Evolutionary conservation across 2,113 vertebrate genomes (phyloP), one percentile per base, ranked within the genome.

Genomic region (Mesitornis unicolor): DNA sequence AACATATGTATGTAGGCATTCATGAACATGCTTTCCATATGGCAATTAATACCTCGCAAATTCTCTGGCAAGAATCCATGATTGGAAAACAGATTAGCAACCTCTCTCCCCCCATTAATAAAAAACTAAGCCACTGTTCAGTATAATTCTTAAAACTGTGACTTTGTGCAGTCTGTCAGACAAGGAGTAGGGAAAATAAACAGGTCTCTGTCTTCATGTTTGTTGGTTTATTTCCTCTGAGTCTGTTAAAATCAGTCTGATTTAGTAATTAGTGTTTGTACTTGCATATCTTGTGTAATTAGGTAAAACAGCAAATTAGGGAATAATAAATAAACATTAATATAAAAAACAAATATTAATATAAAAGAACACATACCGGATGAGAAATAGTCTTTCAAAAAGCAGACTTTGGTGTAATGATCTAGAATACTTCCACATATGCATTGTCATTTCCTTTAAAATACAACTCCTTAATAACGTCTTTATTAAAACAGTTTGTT

Each of bases 401-500:
- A 43, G 22, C 28, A 48, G 35, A 77, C 61, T 95, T 91, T 43
- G 18, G 29, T 86, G 63, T 83, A 86, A 78, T 84, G 50, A 56
- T 76, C 59, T 83, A 95, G 38, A 84, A 70, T 88, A 33, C 40
- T 86, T 77, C 56, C 51, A 86, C 91, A 96, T 74, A 80, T 54
- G 33, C 28, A 8, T 38, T 69, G n/a, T 81, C 86, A 91, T 96
- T 91, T 90, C 47, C 56, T 92, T 77, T 85, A 90, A 93, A 96
- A 83, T 51, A 51, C n/a, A 88, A 10, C 7, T 86, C 71, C 20
- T 86, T 78, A 91, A 71, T 90, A 89, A 81, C 67, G 19, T 48
- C 42, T 88, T 86, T 94, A 96, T 94, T 95, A 94, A 96, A 96
- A 87, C 85, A 93, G 71, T 96, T 96, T 87, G 76, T 96, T 89